Evolutionary conservation across 2,797 vertebrate species (phyloP), one percentile per base, ranked within the genome.

Genomic region (Mallotus villosus): DNA sequence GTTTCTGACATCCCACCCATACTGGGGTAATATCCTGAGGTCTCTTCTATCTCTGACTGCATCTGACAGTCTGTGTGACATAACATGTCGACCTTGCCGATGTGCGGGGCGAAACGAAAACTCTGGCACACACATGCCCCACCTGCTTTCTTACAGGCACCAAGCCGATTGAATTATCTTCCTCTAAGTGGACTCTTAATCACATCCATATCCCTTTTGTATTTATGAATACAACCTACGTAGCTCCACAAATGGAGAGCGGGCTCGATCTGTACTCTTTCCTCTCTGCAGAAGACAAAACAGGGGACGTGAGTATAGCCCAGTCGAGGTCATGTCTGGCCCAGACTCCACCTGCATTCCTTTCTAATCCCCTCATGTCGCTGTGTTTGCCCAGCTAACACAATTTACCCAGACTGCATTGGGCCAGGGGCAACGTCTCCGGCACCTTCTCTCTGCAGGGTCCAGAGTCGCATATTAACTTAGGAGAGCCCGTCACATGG

Each of bases 321-420:
- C 59, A 83, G 70, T 25, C 32, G n/a, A 70, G 25, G 57, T 51
- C 63, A 71, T 22, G 55, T 78, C 74, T 66, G 41, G 60, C 22
- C 17, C 51, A 58, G 68, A 77, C 57, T 68, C 69, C 53, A 17
- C 78, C 81, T 78, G 79, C 87, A 90, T 91, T 91, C 86, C 84
- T 86, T 74, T 41, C 79, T 77, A 82, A 84, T 84, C 82, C 69
- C 32, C 84, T 90, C 86, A 90, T 86, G 84, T 83, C 74, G 81
- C 84, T 72, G 58, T 90, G 84, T 90, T 90, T 90, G 71, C 74
- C 81, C 81, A 75, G 73, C 84, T 91, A 91, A 91, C 85, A 78
- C 29, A 71, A 90, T 90, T 89, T 74, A 72, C 79, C 76, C 76
- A 25, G 63, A 73, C 79, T 78, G 72, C 83, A 70, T 73, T 68